A percentile compares a stretch with the other conserved stretches of the same genome.
Conservation (phyloP, 2,797 vertebrate genomes). For the Scarus forsteni region DNA sequence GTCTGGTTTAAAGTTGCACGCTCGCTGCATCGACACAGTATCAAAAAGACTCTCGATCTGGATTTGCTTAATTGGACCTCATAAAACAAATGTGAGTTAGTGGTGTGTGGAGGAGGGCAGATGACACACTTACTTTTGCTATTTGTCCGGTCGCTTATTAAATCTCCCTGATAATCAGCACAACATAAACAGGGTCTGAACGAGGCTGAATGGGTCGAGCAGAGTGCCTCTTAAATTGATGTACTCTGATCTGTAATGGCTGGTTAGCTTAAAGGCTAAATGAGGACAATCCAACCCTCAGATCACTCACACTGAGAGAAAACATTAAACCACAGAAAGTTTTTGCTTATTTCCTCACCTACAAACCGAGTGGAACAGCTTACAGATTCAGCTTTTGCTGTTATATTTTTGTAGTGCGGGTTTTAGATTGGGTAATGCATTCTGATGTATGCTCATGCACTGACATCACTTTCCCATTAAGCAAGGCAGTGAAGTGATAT, state of each 20-base stretch:
- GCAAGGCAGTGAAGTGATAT: too few species aligned
- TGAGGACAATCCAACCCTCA: not conserved
- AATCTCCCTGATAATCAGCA: conserved; percentile 35
- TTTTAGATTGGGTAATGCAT: too few species aligned
- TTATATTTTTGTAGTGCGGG: too few species aligned
- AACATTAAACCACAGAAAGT: not conserved
- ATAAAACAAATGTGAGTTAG: not conserved
- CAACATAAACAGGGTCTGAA: conserved; percentile 14
- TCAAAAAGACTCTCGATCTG: conserved; percentile 7
- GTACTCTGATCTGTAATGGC: conserved; percentile 50
- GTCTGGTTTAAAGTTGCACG: conserved; percentile 22
- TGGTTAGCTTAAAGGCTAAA: conserved; percentile 33
- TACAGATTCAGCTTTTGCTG: not conserved
- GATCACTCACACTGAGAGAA: not conserved
- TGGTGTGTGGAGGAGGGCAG: not conserved
- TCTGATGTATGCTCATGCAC: too few species aligned
- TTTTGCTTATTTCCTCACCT: not conserved
- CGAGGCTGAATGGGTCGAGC: conserved; percentile 8
- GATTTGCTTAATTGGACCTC: conserved; percentile 25
- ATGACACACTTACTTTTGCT: not conserved
- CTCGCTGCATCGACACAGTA: conserved; percentile 8
- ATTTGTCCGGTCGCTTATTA: not conserved
- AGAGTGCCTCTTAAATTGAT: conserved; percentile 34
- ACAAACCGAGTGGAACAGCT: conserved; percentile 8
- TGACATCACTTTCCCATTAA: too few species aligned